Base-by-base conservation (phyloP, 2,888 invertebrate genomes). In the Trichopoda pennipes region DNA sequence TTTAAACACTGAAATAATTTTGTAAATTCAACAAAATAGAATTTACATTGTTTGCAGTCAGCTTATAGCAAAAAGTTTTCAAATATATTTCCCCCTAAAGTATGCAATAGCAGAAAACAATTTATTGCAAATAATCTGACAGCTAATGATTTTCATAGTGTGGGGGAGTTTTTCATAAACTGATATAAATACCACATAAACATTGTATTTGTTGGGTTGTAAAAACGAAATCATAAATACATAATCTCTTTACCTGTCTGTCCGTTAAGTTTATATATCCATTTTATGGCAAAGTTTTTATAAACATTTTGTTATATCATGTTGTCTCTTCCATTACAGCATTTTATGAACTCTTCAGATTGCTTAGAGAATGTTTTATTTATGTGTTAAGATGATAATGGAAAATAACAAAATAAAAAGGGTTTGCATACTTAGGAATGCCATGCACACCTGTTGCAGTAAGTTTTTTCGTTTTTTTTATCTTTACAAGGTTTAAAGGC, bases 391-490 rank as follows among this genome's bases (percentile, higher is more conserved):
- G 38, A 38, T 23, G 23, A 14, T 2, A 1, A 19, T 19, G 1
- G 58, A 9, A n/a, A 47, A 23, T 3, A 21, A 32, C 1, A 17
- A 28, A n/a, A n/a, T n/a, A n/a, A 28, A 32, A 28, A 42, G 32
- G 12, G 35, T n/a, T 42, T 3, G 2, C 9, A 12, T 38, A 14
- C 14, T 14, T 38, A 44, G 6, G n/a, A 7, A 12, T 70, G 69
- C 42, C 70, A 66, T 75, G 69, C 35, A 38, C 80, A 75, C 58
- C 80, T 80, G 80, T 64, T 64, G 74, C 53, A 51, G 63, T 6
- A 14, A 42, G 42, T 42, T n/a, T n/a, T n/a, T n/a, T n/a, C n/a
- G 28, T 4, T 28, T 28, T 28, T 44, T 44, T 44, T 44, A n/a
- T n/a, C 42, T 44, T 12, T 44, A 16, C 10, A n/a, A 44, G 42